These are phyloP conservation scores for Eupeodes corollae DNA, from an alignment of 1,140 invertebrate species.

Conservation along the genomic window DNA sequence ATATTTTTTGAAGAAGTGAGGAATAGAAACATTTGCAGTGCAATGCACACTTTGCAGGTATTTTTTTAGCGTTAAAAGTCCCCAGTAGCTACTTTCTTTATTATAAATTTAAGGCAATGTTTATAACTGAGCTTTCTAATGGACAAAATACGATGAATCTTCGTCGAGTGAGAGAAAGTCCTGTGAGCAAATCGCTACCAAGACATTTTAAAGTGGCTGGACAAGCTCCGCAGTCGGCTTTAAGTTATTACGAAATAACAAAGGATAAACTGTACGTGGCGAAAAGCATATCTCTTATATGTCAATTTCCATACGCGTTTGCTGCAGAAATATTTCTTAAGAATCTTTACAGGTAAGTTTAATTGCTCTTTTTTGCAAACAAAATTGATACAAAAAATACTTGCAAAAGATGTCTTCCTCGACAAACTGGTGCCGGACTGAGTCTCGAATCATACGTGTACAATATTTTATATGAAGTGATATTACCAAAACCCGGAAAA, in stretches of 20 bases:
- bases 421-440: slow-evolving; percentile 55
- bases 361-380: background rate
- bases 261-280: slow-evolving; percentile 90
- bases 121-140: slow-evolving; percentile 77
- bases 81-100: slow-evolving; percentile 5
- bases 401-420: slow-evolving; percentile 60
- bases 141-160: slow-evolving; percentile 53
- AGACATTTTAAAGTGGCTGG: slow-evolving; percentile 77
- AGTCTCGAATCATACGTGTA: slow-evolving; percentile 89
- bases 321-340: slow-evolving; percentile 74
- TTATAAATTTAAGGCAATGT: slow-evolving; percentile 61
- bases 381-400: too few species aligned
- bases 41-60: slow-evolving; percentile 87
- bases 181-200: slow-evolving; percentile 62
- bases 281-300: slow-evolving; percentile 87
- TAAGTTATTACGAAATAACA: slow-evolving; percentile 82
- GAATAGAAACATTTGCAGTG: slow-evolving; percentile 81
- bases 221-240: slow-evolving; percentile 57
- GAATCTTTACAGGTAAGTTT: slow-evolving; percentile 68
- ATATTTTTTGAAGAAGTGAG: slow-evolving; percentile 93
- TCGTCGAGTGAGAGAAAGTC: slow-evolving; percentile 48
- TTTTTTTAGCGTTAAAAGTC: slow-evolving; percentile 4
- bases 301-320: slow-evolving; percentile 79
- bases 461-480: slow-evolving; percentile 89
- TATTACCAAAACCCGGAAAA: slow-evolving; percentile 74